These are phyloP conservation scores for Perdita meconis DNA, from an alignment of 2,888 invertebrate genomes.

Conservation along the genomic window DNA sequence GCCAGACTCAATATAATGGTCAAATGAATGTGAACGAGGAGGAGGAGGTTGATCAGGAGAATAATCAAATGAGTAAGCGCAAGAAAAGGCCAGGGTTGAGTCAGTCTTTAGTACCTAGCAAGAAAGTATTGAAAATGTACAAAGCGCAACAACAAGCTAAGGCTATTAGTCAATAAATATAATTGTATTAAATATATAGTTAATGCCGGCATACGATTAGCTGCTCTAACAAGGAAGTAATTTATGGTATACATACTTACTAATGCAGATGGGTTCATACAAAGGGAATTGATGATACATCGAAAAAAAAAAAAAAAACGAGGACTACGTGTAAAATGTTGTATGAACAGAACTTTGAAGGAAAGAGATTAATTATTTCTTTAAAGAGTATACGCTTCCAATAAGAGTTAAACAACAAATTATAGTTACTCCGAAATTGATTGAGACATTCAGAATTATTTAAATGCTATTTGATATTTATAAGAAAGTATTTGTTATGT, in stretches of 20 bases:
- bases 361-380: constrained; percentile 31
- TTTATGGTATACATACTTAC: constrained; percentile 32
- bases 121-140: constrained; percentile 93
- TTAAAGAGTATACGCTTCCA: constrained; percentile 63
- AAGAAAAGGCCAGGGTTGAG: constrained; percentile 92
- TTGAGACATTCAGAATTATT: constrained; percentile 56
- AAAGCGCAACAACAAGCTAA: constrained; percentile 88
- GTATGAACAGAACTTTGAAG: constrained; percentile 3
- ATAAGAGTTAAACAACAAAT: constrained; percentile 36
- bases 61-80: constrained; percentile 84
- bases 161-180: constrained; percentile 79
- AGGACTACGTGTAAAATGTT: constrained; percentile 11
- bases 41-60: constrained; percentile 85
- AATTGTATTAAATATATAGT: constrained; percentile 24
- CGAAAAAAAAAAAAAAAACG: constrained; percentile 10
- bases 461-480: constrained; percentile 55
- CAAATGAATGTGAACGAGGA: constrained; percentile 72
- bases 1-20: constrained; percentile 80
- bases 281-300: constrained; percentile 27
- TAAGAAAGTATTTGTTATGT: constrained; percentile 58
- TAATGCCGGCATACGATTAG: constrained; percentile 18
- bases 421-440: constrained; percentile 36
- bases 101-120: constrained; percentile 91
- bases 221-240: constrained; percentile 28
- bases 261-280: constrained; percentile 26